A percentile compares a stretch with the other conserved stretches of the same genome.
Conservation (phyloP, 2,888 invertebrate genomes). For the Euphydryas editha region DNA sequence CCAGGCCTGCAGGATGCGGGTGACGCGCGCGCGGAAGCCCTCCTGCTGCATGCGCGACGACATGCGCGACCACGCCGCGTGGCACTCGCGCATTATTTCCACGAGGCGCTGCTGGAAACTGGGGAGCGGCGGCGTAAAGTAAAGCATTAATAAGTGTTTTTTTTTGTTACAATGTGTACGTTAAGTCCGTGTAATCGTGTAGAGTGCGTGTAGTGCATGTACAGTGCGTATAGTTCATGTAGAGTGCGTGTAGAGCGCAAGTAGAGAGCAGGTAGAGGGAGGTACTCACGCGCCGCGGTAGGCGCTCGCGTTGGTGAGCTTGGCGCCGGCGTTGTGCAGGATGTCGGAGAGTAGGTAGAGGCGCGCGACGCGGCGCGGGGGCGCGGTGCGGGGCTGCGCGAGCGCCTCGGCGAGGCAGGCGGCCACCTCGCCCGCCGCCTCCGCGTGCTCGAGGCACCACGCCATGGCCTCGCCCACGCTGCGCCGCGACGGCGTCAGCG, state of each 20-base stretch:
- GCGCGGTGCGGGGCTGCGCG: slow-evolving; percentile 84
- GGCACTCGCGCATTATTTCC: slow-evolving; percentile 81
- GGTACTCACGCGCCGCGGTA: slow-evolving; percentile 91
- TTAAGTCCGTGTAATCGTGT: no score
- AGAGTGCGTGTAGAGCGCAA: no score
- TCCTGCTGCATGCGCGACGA: slow-evolving; percentile 95
- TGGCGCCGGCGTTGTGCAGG: slow-evolving; percentile 97
- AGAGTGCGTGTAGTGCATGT: no score
- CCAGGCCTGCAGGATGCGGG: slow-evolving; percentile 97
- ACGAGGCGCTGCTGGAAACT: slow-evolving; percentile 91
- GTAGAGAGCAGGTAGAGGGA: slow-evolving; percentile 88
- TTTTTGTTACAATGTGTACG: no score
- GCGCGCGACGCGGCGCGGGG: slow-evolving; percentile 95
- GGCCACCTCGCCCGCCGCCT: slow-evolving; percentile 97
- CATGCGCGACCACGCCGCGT: slow-evolving; percentile 90
- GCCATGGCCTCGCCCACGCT: slow-evolving; percentile 98
- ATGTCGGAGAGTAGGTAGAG: slow-evolving; percentile 98
- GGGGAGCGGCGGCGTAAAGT: slow-evolving; percentile 13
- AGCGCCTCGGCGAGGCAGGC: slow-evolving; percentile 95
- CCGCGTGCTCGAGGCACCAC: slow-evolving; percentile 99
- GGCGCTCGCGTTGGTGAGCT: slow-evolving; percentile 97
- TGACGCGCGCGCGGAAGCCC: slow-evolving; percentile 95
- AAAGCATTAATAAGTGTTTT: no score
- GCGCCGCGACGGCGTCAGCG: slow-evolving; percentile 90
- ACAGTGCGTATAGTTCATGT: no score